Evolutionary conservation across 1,140 invertebrate species (phyloP).

Genomic region (Brachystomella parvula): DNA sequence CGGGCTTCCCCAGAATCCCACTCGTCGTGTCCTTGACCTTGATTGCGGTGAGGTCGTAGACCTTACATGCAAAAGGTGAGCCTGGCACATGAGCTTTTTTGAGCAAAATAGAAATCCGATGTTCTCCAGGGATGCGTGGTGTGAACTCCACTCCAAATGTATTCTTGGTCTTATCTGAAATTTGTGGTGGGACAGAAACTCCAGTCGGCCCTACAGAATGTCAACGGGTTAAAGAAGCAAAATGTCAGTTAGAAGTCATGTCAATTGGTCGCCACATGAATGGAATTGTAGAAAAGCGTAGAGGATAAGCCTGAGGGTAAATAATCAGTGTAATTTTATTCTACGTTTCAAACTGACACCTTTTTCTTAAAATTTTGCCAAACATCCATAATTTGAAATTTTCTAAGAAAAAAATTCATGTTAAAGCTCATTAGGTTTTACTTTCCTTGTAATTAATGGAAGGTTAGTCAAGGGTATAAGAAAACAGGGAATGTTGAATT

Average conservation of each 20-base stretch:
- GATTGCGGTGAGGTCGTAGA: slow-evolving; percentile 89
- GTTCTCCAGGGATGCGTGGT: slow-evolving; percentile 77
- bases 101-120: slow-evolving; percentile 68
- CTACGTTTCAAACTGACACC: no score
- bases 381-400: no score
- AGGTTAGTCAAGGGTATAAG: no score
- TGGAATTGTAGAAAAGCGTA: no score
- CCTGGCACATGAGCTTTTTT: slow-evolving; percentile 55
- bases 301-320: no score
- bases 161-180: slow-evolving; percentile 60
- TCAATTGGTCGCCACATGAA: no score
- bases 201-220: slow-evolving; percentile 70
- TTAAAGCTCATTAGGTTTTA: no score
- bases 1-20: slow-evolving; percentile 83
- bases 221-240: slow-evolving; percentile 25
- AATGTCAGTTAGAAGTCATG: slow-evolving; percentile 16
- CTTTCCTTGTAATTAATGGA: no score
- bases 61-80: slow-evolving; percentile 86
- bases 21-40: slow-evolving; percentile 83
- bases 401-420: no score
- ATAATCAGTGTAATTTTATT: no score
- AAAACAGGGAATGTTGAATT: no score
- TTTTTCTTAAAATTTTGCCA: no score
- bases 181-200: slow-evolving; percentile 75
- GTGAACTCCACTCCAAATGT: slow-evolving; percentile 79